Evolutionary conservation across 2,797 vertebrate genomes (phyloP).

Genomic region (Anguilla pacifica): DNA sequence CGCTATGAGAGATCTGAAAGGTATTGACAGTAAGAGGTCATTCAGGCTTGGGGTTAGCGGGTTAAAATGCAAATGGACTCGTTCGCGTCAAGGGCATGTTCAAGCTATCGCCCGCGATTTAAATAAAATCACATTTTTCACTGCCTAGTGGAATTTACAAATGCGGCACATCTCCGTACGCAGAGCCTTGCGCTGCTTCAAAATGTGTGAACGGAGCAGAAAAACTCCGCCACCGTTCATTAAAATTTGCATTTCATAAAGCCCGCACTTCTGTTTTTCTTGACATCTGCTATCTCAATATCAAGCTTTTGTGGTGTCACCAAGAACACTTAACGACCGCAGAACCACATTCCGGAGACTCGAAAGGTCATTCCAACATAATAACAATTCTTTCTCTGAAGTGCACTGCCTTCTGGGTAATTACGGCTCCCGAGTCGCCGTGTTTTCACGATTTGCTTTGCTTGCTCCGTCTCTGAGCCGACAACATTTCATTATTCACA

Average conservation of each 20-base stretch:
- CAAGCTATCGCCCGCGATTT: conserved; percentile 35
- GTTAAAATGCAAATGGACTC: conserved; percentile 33
- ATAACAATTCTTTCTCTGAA: conserved; percentile 46
- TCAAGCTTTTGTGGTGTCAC: conserved; percentile 25
- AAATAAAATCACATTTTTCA: conserved; percentile 51
- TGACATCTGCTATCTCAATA: conserved; percentile 27
- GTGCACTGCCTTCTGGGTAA: conserved; percentile 42
- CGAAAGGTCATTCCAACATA: conserved; percentile 42
- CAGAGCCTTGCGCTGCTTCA: neutral
- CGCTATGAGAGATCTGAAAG: neutral
- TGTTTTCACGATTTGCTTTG: conserved; percentile 29
- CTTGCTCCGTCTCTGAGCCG: conserved; percentile 48
- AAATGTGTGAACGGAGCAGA: neutral
- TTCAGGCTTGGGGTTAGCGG: conserved; percentile 49
- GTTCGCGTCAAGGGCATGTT: conserved; percentile 27
- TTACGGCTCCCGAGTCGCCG: conserved; percentile 40
- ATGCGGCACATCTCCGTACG: neutral
- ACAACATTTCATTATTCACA: conserved; percentile 50
- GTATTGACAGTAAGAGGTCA: conserved; percentile 50
- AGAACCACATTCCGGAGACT: conserved; percentile 44
- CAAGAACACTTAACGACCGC: conserved; percentile 10
- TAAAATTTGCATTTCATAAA: conserved; percentile 17
- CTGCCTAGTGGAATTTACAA: neutral
- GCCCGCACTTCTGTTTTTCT: conserved; percentile 13
- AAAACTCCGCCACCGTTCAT: conserved; percentile 4